Conservation (phyloP, 2,888 invertebrate species). For the Drosophila subquinaria region DNA sequence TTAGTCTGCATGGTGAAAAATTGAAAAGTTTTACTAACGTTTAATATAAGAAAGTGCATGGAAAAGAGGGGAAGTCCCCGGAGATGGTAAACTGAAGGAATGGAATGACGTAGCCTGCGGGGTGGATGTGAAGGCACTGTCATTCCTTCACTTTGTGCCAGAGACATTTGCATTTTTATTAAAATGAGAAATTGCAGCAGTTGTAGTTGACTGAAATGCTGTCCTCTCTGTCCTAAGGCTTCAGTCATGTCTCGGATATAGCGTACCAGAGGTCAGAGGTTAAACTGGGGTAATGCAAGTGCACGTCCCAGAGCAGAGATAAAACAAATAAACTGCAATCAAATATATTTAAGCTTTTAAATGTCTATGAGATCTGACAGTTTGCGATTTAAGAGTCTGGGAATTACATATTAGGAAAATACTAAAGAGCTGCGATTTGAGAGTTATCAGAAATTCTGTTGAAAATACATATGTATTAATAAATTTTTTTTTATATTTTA, state of each 20-base stretch:
- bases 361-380: background rate
- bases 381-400: too few species aligned
- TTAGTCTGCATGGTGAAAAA: slow-evolving; percentile 50
- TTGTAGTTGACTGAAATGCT: slow-evolving; percentile 63
- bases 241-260: slow-evolving; percentile 39
- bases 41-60: slow-evolving; percentile 57
- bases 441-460: too few species aligned
- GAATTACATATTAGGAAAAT: too few species aligned
- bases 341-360: background rate
- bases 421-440: too few species aligned
- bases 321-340: slow-evolving; percentile 1
- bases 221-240: slow-evolving; percentile 16
- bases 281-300: slow-evolving; percentile 12
- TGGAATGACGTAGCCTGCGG: background rate
- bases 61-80: slow-evolving; percentile 6
- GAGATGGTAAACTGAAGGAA: slow-evolving; percentile 1
- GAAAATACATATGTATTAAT: too few species aligned
- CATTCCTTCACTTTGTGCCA: slow-evolving; percentile 65
- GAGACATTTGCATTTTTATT: slow-evolving; percentile 80
- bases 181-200: slow-evolving; percentile 78
- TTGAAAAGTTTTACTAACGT: slow-evolving; percentile 70
- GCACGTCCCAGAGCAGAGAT: slow-evolving; percentile 5
- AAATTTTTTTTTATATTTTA: too few species aligned
- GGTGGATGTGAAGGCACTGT: slow-evolving; percentile 22
- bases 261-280: slow-evolving; percentile 22